phyloP scores from a whole-genome alignment of 2,888 invertebrate species.

The Pediacus dermestoides region DNA sequence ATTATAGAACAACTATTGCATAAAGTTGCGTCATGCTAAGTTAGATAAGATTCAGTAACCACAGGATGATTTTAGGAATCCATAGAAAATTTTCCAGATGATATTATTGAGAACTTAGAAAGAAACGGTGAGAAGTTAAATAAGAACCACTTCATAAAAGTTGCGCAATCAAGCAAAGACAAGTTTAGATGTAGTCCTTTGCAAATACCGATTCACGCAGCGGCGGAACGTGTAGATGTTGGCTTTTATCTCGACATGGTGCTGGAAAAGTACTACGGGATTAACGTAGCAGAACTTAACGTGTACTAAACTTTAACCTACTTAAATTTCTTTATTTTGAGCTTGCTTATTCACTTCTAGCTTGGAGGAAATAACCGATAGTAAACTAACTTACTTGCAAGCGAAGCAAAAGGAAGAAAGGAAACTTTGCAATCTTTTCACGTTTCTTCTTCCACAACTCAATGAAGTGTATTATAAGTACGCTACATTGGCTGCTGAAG shows the following conservation, averaged over 20 bases:
- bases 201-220: slow-evolving; percentile 35
- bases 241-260: slow-evolving; percentile 51
- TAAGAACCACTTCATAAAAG: slow-evolving; percentile 21
- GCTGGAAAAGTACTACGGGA: slow-evolving; percentile 14
- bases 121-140: slow-evolving; percentile 20
- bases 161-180: slow-evolving; percentile 16
- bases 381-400: background rate
- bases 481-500: slow-evolving; percentile 50
- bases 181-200: slow-evolving; percentile 24
- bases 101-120: no score
- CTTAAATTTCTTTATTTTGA: slow-evolving; percentile 28
- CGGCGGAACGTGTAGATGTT: slow-evolving; percentile 50
- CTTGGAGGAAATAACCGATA: background rate
- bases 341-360: slow-evolving; percentile 3
- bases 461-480: slow-evolving; percentile 55
- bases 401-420: slow-evolving; percentile 46
- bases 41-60: no score
- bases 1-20: no score
- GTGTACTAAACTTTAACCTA: slow-evolving; percentile 6
- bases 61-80: no score
- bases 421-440: slow-evolving; percentile 51
- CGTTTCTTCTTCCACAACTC: slow-evolving; percentile 51
- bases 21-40: no score
- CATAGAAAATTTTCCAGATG: no score
- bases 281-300: slow-evolving; percentile 9